Conservation (phyloP, 2,113 vertebrate genomes). For the Macrotis lagotis region DNA sequence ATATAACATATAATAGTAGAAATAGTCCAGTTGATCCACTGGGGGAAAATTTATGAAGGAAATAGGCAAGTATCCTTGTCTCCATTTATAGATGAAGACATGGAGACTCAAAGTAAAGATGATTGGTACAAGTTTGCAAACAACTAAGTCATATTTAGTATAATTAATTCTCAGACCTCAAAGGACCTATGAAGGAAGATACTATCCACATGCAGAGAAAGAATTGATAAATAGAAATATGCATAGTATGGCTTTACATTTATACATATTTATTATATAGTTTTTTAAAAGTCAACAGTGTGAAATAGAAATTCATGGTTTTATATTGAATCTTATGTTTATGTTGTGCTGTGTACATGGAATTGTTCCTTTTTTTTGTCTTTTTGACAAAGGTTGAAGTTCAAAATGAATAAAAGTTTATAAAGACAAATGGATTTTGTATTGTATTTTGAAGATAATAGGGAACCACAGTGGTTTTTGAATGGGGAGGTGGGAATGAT, state of each 20-base stretch:
- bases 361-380: neutral
- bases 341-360: neutral
- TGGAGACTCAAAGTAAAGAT: neutral
- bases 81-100: neutral
- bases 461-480: neutral
- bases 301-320: neutral
- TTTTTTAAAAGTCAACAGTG: neutral
- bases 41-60: neutral
- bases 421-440: neutral
- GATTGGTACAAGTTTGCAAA: neutral
- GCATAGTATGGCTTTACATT: neutral
- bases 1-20: neutral
- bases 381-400: neutral
- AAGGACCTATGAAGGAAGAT: neutral
- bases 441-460: neutral
- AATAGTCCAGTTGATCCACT: neutral
- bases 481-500: neutral
- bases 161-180: neutral
- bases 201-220: neutral
- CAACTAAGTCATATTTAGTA: neutral
- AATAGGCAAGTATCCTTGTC: neutral
- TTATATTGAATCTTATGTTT: neutral
- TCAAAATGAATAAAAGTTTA: neutral
- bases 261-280: neutral
- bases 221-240: neutral